Evolutionary conservation across 2,797 vertebrate species (phyloP), one percentile per base, ranked within the genome.

Genomic region (Syngnathus rostellatus): DNA sequence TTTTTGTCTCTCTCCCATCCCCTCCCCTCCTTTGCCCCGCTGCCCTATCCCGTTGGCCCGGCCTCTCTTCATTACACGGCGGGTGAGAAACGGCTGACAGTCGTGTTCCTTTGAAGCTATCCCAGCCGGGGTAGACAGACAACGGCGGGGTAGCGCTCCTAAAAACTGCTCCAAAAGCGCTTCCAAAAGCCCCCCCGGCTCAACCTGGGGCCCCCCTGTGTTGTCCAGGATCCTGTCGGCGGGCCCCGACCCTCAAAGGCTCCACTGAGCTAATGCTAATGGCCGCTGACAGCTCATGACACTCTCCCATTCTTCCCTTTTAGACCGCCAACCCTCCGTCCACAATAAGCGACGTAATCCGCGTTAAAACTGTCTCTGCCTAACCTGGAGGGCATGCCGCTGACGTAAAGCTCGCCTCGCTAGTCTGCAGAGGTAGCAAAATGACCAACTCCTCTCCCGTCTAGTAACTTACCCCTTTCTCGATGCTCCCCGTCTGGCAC

Each of bases 401-500:
- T 89, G 87, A 91, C 88, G 87, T 83, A 77, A 81, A 86, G 74
- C 77, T 67, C 71, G 68, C 68, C 65, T 45, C 70, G 37, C 50
- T 46, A 51, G 60, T 63, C 57, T 57, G 74, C 64, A 57, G 43
- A 64, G 37, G 25, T 37, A 19, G 39, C 37, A 60, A 60, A 39
- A 41, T 16, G 19, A 60, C n/a, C 17, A 25, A 21, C n/a, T 9
- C 31, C 50, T 21, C 8, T 51, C 4, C 9, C 3, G 19, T 51
- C 21, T 21, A 21, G n/a, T 51, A 21, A 58, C 96, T 95, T 87
- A 97, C 97, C 94, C 97, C 97, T 69, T 97, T 98, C 70, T 99
- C 96, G 69, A 98, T 98, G 90, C 88, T 97, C 80, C 92, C 94
- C 9, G 94, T 98, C 87, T 98, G 96, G 78, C 97, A 99, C 67